Conservation (phyloP, 1,140 invertebrate species). For the Cydia splendana region DNA sequence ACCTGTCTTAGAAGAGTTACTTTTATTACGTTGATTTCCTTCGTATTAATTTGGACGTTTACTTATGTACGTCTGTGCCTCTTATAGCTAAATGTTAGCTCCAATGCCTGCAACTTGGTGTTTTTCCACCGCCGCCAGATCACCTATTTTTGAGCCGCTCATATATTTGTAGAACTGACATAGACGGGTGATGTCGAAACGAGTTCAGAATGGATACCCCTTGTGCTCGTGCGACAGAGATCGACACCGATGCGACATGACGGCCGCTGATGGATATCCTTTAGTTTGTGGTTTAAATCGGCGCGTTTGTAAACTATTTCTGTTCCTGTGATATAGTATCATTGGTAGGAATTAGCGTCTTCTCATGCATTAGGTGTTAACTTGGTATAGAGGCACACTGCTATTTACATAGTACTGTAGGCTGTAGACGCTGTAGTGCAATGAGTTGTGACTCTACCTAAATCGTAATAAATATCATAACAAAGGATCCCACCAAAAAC, state of each 20-base stretch:
- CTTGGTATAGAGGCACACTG: neutral
- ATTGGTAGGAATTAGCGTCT: neutral
- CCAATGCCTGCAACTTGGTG: neutral
- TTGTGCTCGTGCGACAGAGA: neutral
- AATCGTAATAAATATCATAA: no score
- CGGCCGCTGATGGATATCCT: slow-evolving; percentile 1
- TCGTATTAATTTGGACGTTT: neutral
- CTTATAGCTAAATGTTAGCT: neutral
- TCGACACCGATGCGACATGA: neutral
- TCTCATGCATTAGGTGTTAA: neutral
- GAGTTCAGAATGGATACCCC: no score
- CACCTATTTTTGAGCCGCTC: neutral
- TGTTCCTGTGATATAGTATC: neutral
- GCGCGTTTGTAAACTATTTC: neutral
- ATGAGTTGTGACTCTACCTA: no score
- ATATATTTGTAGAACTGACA: neutral
- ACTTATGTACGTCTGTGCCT: no score
- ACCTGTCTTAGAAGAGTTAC: neutral
- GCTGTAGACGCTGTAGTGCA: no score
- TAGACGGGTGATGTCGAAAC: neutral
- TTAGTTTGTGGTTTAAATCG: neutral
- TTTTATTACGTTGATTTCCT: neutral
- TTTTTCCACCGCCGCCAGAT: no score
- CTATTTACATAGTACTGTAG: neutral
- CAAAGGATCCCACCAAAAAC: no score